phyloP scores from a whole-genome alignment of 35 echinoderm and acorn worm species.

The Heliocidaris erythrogramma region DNA sequence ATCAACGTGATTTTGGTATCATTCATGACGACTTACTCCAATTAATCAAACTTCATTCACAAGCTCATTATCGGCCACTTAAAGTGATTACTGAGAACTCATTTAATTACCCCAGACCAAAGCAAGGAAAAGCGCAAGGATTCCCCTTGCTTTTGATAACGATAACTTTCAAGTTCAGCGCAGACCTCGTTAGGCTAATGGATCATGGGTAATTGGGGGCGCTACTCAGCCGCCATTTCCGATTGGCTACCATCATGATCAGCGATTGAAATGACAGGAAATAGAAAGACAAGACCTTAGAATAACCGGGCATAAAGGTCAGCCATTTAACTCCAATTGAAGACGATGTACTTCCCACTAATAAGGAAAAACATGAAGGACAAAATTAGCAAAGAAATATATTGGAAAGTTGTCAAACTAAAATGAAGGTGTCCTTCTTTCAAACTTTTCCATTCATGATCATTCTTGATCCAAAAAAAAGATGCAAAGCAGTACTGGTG shows the following conservation, averaged over 20 bases:
- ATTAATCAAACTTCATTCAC: conserved; percentile 38
- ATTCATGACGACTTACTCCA: conserved; percentile 18
- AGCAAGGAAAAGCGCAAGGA: background rate
- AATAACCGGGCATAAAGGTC: conserved; percentile 6
- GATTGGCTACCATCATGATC: conserved; percentile 4
- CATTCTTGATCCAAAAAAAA: background rate
- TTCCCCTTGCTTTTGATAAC: background rate
- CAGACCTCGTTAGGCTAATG: conserved; percentile 29
- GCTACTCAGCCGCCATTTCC: conserved; percentile 32
- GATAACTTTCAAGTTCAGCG: conserved; percentile 40
- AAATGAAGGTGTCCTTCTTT: background rate
- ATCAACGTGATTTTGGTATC: conserved; percentile 30
- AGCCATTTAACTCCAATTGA: background rate
- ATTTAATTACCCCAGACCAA: background rate
- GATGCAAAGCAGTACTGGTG: background rate
- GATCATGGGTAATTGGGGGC: background rate
- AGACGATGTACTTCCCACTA: conserved; percentile 5
- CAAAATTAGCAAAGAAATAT: background rate
- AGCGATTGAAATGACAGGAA: conserved; percentile 22
- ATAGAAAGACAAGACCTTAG: background rate
- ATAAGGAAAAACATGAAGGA: background rate
- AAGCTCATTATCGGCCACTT: conserved; percentile 30
- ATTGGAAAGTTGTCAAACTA: background rate
- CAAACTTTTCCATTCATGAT: background rate
- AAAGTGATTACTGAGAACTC: background rate